A percentile compares a stretch with the other conserved stretches of the same genome.
Evolutionary conservation across 2,113 vertebrate species (phyloP).

Genomic region (Pseudopipra pipra): DNA sequence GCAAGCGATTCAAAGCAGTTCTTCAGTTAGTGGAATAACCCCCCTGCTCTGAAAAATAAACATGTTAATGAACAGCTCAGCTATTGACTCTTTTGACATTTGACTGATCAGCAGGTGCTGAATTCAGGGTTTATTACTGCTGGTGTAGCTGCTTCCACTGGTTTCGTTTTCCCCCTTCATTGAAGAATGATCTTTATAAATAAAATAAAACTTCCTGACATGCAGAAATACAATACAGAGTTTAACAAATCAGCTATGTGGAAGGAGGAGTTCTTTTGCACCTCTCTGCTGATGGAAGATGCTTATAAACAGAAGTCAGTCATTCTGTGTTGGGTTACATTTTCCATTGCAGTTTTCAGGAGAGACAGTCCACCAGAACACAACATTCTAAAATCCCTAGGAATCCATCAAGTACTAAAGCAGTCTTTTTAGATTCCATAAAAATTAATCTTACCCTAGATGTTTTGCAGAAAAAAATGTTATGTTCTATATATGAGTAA

Average conservation of each 20-base stretch:
- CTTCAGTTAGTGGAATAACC: background rate
- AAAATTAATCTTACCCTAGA: background rate
- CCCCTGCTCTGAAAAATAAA: background rate
- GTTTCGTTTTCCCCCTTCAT: background rate
- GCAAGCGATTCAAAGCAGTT: background rate
- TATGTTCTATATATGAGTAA: background rate
- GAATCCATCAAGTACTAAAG: background rate
- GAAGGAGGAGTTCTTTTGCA: background rate
- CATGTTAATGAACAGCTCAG: background rate
- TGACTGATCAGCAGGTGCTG: slow-evolving; percentile 15
- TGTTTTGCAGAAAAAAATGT: background rate
- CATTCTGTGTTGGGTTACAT: background rate
- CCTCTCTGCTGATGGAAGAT: background rate
- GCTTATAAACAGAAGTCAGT: background rate
- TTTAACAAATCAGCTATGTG: background rate
- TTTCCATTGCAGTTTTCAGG: background rate
- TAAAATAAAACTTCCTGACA: background rate
- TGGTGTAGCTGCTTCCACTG: background rate
- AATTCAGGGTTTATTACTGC: background rate
- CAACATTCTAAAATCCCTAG: background rate
- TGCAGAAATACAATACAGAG: background rate
- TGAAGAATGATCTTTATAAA: background rate
- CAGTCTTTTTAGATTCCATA: background rate
- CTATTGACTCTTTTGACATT: background rate
- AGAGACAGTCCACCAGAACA: background rate